phyloP scores from a whole-genome alignment of 2,797 vertebrate species.

The Gallinago nigripennis region DNA sequence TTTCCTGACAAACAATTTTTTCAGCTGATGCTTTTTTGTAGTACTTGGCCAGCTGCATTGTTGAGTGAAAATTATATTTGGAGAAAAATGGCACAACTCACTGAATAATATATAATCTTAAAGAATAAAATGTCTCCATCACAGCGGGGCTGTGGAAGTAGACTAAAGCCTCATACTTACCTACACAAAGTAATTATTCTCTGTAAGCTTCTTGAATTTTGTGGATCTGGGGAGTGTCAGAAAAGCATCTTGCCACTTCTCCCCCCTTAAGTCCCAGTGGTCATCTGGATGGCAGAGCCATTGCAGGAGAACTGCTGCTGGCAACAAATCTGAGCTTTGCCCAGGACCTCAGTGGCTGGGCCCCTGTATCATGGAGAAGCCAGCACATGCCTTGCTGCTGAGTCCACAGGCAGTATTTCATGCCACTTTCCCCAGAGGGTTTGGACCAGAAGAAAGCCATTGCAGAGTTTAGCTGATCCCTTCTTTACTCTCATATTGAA shows the following conservation, averaged over 20 bases:
- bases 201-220: background rate
- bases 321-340: background rate
- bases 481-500: background rate
- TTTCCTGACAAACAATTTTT: conserved; percentile 33
- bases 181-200: background rate
- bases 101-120: background rate
- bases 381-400: background rate
- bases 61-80: background rate
- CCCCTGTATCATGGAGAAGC: background rate
- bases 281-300: background rate
- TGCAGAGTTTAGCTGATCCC: background rate
- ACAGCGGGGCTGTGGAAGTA: background rate
- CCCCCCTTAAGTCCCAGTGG: background rate
- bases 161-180: background rate
- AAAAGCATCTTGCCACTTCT: background rate
- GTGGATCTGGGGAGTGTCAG: background rate
- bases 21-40: background rate
- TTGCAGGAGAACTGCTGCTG: background rate
- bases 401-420: background rate
- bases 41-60: background rate
- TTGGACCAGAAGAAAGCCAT: background rate
- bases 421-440: background rate
- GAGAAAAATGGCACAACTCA: background rate
- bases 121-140: background rate
- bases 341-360: background rate